Evolutionary conservation across 2,113 vertebrate genomes (phyloP), one percentile per base, ranked within the genome.

Genomic region (Harpagus bidentatus): DNA sequence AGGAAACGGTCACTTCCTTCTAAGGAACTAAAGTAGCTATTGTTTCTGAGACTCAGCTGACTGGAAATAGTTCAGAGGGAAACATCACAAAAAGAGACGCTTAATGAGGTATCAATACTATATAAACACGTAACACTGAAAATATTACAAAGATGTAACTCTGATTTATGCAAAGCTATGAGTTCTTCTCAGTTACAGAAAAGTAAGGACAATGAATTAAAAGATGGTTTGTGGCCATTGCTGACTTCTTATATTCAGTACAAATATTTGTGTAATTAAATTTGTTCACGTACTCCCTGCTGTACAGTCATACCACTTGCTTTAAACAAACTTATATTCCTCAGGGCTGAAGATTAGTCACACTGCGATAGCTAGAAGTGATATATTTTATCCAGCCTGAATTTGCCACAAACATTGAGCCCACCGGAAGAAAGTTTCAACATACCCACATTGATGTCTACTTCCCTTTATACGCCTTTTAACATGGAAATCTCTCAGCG

Each of bases 401-500:
- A 13, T 53, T 42, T 56, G 43, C 78, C 25, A 10, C 0, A 2
- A 43, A 61, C 50, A 56, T 0, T 6, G 10, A 72, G 29, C 52
- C 53, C 71, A 53, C 25, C 4, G 3, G 21, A 69, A 76, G 71
- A 34, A 82, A 58, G 22, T 32, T 83, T 17, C 80, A 55, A 2
- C 38, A 22, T 16, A 26, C 10, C 45, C 42, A 52, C 32, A 13
- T 0, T 0, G 2, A 50, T 6, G 9, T 7, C 26, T 52, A 4
- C 7, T 16, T 48, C 62, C 67, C 55, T 77, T 83, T 48, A 34
- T 2, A 47, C 36, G 59, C 18, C n/a, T 85, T 69, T 43, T 22
- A 69, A 31, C 47, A 52, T 0, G 0, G 0, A 13, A 11, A 40
- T 11, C 45, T 38, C 65, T 74, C 56, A 5, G 45, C 0, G 2